Percentiles rank a stretch among this genome's conserved stretches.
phyloP scores from a whole-genome alignment of 2,888 invertebrate species.

The Hipparchia sbordonii region DNA sequence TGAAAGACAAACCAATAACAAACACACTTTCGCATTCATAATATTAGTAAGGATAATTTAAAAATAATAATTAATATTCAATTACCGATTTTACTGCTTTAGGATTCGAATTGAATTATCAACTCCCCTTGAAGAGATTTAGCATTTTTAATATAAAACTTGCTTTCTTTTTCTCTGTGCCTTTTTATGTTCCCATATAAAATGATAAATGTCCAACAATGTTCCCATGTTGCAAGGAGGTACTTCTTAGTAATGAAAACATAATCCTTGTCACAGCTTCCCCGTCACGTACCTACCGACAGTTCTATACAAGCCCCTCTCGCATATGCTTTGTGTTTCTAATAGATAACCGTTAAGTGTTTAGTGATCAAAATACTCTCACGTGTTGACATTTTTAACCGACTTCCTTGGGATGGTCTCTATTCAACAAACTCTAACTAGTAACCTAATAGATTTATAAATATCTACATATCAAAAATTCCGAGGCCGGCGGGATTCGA shows the following conservation, averaged over 20 bases:
- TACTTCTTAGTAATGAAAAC: slow-evolving; percentile 43
- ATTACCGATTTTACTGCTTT: too few species aligned
- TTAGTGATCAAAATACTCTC: slow-evolving; percentile 11
- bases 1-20: too few species aligned
- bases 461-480: too few species aligned
- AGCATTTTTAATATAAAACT: background rate
- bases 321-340: slow-evolving; percentile 21
- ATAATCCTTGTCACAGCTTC: slow-evolving; percentile 56
- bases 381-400: background rate
- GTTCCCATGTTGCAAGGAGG: slow-evolving; percentile 45
- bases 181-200: slow-evolving; percentile 26
- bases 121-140: background rate
- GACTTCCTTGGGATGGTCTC: background rate
- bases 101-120: too few species aligned
- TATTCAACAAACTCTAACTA: too few species aligned
- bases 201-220: slow-evolving; percentile 41
- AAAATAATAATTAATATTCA: too few species aligned
- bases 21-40: too few species aligned
- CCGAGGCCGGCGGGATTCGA: too few species aligned
- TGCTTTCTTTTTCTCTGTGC: background rate
- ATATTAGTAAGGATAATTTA: too few species aligned
- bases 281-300: slow-evolving; percentile 53
- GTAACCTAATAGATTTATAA: too few species aligned
- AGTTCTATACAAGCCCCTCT: slow-evolving; percentile 40
- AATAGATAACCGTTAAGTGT: slow-evolving; percentile 25